These are phyloP conservation scores for Pachyuromys duprasi DNA, from an alignment of 2,797 vertebrate species.

Conservation along the genomic window DNA sequence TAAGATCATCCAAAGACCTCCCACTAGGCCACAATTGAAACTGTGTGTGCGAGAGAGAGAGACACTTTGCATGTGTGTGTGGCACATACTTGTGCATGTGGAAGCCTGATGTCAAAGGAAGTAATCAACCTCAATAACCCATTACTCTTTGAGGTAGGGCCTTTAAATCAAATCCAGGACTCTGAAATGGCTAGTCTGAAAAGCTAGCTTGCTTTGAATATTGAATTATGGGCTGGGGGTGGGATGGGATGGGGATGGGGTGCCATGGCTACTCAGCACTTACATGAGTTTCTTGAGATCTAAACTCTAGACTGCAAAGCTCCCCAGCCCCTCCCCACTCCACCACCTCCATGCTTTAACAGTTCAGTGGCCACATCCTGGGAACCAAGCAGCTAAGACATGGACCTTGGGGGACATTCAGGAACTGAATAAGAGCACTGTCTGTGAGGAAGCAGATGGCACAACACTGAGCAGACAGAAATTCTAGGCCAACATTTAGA, in stretches of 20 bases:
- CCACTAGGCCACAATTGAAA: too few relatives aligned
- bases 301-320: neutral
- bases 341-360: neutral
- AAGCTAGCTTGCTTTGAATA: neutral
- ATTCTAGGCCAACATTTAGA: neutral
- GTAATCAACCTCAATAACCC: neutral
- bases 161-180: neutral
- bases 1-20: neutral
- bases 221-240: neutral
- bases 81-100: neutral
- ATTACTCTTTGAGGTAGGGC: neutral
- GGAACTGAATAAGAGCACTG: neutral
- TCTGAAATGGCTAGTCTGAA: neutral
- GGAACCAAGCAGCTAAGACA: neutral
- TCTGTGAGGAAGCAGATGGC: neutral
- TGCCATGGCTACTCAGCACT: neutral
- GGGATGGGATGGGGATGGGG: neutral
- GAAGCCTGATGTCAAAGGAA: neutral
- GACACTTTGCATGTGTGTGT: neutral
- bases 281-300: neutral
- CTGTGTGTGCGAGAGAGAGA: neutral
- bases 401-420: neutral
- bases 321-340: too few relatives aligned
- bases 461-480: neutral
- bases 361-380: neutral